phyloP scores from a whole-genome alignment of 2,888 invertebrate genomes.

The Clunio marinus region DNA sequence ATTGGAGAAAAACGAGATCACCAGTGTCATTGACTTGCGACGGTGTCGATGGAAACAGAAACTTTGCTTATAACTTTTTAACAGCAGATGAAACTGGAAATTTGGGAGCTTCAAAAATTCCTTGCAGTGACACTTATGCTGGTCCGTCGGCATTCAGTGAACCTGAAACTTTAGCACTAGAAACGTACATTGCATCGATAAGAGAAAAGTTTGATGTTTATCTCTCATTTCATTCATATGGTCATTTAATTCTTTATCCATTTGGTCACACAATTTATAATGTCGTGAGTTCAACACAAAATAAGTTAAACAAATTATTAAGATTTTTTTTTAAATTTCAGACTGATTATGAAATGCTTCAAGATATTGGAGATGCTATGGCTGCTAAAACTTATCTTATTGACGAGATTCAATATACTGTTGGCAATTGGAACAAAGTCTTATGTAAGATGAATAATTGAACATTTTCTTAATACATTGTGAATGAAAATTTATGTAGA shows the following conservation, averaged over 20 bases:
- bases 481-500: not conserved
- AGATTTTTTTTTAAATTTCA: not conserved
- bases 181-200: constrained; percentile 48
- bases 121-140: constrained; percentile 52
- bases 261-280: constrained; percentile 49
- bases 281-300: constrained; percentile 42
- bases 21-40: constrained; percentile 45
- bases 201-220: constrained; percentile 39
- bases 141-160: constrained; percentile 57
- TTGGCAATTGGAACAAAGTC: constrained; percentile 58
- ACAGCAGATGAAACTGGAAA: constrained; percentile 19
- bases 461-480: not conserved
- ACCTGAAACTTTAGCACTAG: constrained; percentile 53
- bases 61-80: constrained; percentile 48
- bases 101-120: not conserved
- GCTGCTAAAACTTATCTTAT: constrained; percentile 47
- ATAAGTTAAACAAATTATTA: too few relatives aligned
- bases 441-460: constrained; percentile 55
- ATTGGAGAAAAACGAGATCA: constrained; percentile 13
- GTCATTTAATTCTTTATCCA: constrained; percentile 55
- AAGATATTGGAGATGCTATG: constrained; percentile 51
- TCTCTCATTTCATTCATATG: constrained; percentile 54
- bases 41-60: constrained; percentile 54
- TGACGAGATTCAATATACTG: constrained; percentile 58
- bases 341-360: constrained; percentile 50